These are phyloP conservation scores for Liasis olivaceus DNA, from an alignment of 2,797 vertebrate species.

Conservation along the genomic window DNA sequence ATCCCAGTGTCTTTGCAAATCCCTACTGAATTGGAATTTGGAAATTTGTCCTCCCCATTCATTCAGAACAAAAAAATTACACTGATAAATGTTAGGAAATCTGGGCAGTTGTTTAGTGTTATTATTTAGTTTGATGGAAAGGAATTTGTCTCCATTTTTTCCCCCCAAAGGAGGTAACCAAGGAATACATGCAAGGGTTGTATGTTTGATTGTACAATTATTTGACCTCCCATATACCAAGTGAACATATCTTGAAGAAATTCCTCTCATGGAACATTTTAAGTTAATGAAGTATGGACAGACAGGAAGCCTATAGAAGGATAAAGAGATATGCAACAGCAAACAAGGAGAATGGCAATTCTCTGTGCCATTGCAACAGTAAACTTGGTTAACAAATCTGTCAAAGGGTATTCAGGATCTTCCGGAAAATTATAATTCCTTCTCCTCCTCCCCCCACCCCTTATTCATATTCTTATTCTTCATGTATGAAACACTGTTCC, in stretches of 20 bases:
- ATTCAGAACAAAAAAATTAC: not conserved
- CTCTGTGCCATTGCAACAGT: not conserved
- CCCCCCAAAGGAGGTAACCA: too few relatives aligned
- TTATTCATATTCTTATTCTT: not conserved
- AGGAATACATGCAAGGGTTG: not conserved
- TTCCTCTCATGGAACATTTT: not conserved
- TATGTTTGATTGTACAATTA: not conserved
- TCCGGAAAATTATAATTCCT: not conserved
- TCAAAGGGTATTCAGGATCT: not conserved
- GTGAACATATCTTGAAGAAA: not conserved
- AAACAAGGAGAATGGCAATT: not conserved
- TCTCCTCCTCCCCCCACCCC: not conserved
- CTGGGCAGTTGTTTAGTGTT: not conserved
- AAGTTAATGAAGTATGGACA: not conserved
- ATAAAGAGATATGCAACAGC: not conserved
- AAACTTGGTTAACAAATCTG: not conserved
- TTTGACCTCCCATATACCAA: not conserved
- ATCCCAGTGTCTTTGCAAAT: slow-evolving; percentile 2
- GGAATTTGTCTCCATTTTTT: not conserved
- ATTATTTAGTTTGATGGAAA: not conserved
- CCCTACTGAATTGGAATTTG: not conserved
- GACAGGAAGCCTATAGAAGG: not conserved
- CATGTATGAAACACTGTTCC: not conserved
- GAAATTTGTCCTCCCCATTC: not conserved
- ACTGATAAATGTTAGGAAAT: not conserved